A percentile compares a stretch with the other conserved stretches of the same genome.
Evolutionary conservation across 2,888 invertebrate genomes (phyloP).

Genomic region (Cerceris rybyensis): DNA sequence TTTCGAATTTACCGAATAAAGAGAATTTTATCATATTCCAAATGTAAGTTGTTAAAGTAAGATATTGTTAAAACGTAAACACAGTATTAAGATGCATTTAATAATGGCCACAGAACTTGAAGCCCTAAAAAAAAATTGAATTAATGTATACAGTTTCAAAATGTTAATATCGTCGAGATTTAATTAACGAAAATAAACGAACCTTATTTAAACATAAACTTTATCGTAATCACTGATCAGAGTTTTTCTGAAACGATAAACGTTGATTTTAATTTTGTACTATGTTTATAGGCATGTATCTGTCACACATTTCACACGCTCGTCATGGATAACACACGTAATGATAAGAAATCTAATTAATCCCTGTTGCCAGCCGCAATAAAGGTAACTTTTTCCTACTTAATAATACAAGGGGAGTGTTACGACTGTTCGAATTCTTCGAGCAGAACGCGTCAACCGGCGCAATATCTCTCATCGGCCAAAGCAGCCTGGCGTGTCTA

Average conservation of each 20-base stretch:
- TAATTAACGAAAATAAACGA: no score
- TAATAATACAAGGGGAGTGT: conserved; percentile 1
- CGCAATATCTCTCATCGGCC: conserved; percentile 48
- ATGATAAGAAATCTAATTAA: conserved; percentile 23
- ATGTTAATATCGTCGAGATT: no score
- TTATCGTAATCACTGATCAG: no score
- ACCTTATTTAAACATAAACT: no score
- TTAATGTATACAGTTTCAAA: no score
- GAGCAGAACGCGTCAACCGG: conserved; percentile 40
- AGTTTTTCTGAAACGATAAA: background rate
- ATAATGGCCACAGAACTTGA: no score
- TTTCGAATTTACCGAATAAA: no score
- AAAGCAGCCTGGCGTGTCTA: conserved; percentile 36
- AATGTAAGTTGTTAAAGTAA: no score
- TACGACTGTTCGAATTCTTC: conserved; percentile 19
- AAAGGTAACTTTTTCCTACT: conserved; percentile 13
- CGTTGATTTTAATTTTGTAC: background rate
- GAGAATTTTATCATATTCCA: no score
- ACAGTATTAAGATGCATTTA: no score
- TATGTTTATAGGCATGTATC: background rate
- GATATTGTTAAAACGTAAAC: no score
- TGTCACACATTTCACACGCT: conserved; percentile 14
- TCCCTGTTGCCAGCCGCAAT: background rate
- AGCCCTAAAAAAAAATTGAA: no score
- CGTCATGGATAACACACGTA: background rate